These are phyloP conservation scores for Macaria notata DNA, from an alignment of 2,888 invertebrate species.

Conservation along the genomic window DNA sequence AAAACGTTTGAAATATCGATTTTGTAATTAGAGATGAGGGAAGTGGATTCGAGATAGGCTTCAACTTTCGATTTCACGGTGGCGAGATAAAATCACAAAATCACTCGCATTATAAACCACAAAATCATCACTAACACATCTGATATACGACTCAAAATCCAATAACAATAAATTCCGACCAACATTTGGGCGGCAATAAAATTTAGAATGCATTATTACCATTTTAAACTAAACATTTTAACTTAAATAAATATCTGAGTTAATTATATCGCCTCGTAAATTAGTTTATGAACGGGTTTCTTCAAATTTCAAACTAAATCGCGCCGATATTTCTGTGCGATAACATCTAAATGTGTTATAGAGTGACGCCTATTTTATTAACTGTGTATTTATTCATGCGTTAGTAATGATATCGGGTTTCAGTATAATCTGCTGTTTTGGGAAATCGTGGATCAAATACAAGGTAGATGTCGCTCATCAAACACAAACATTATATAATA, in stretches of 20 bases:
- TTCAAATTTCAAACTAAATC: slow-evolving; percentile 29
- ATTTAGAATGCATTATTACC: slow-evolving; percentile 38
- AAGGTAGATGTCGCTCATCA: no score
- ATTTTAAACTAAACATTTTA: slow-evolving; percentile 42
- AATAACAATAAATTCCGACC: slow-evolving; percentile 14
- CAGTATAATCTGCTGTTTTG: slow-evolving; percentile 19
- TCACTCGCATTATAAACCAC: slow-evolving; percentile 9
- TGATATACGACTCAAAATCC: slow-evolving; percentile 16
- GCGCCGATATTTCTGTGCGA: slow-evolving; percentile 18
- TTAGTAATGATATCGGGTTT: slow-evolving; percentile 21
- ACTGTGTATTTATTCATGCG: slow-evolving; percentile 24
- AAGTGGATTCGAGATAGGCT: slow-evolving; percentile 22
- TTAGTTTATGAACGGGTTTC: slow-evolving; percentile 30
- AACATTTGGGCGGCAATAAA: slow-evolving; percentile 11
- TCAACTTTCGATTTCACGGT: slow-evolving; percentile 30
- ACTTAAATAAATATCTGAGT: slow-evolving; percentile 42
- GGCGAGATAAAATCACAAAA: slow-evolving; percentile 24
- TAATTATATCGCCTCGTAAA: slow-evolving; percentile 43
- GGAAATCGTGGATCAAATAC: slow-evolving; percentile 5
- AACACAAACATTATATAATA: no score
- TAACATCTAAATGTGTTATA: slow-evolving; percentile 28
- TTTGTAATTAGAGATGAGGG: slow-evolving; percentile 22
- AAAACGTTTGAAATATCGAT: slow-evolving; percentile 22
- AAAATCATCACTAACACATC: slow-evolving; percentile 2
- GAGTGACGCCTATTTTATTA: slow-evolving; percentile 27